Evolutionary conservation across 1,140 invertebrate genomes (phyloP).

Genomic region (Diabrotica undecimpunctata): DNA sequence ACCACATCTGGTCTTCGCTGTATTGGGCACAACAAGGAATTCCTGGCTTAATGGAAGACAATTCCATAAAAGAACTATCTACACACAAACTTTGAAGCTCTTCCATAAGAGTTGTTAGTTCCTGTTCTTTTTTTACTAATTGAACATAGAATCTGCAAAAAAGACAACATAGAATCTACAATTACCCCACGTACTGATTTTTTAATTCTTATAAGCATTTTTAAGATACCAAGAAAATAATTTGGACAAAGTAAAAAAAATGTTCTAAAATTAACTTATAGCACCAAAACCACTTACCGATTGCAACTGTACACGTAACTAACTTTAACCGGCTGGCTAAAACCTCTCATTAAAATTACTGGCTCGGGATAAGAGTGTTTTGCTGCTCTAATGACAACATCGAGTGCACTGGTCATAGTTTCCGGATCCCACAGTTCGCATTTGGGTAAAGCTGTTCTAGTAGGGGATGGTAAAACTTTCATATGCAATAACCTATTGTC

Average conservation of each 20-base stretch:
- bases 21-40: constrained; percentile 71
- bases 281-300: constrained; percentile 39
- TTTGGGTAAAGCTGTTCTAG: constrained; percentile 66
- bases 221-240: too few species aligned
- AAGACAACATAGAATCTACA: background rate
- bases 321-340: constrained; percentile 56
- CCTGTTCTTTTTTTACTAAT: constrained; percentile 55
- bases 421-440: constrained; percentile 58
- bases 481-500: constrained; percentile 57
- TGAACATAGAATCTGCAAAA: constrained; percentile 66
- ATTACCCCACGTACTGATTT: background rate
- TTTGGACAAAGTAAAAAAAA: too few species aligned
- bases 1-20: constrained; percentile 68
- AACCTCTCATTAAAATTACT: constrained; percentile 46
- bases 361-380: constrained; percentile 52
- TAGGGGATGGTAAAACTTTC: constrained; percentile 61
- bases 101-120: constrained; percentile 55
- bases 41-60: constrained; percentile 48
- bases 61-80: constrained; percentile 43
- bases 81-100: constrained; percentile 46
- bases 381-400: constrained; percentile 41
- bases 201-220: too few species aligned
- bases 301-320: constrained; percentile 66
- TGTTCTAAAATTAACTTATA: too few species aligned
- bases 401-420: constrained; percentile 48